Evolutionary conservation across 2,797 vertebrate genomes (phyloP), one percentile per base, ranked within the genome.

Genomic region (Pelochelys cantorii): DNA sequence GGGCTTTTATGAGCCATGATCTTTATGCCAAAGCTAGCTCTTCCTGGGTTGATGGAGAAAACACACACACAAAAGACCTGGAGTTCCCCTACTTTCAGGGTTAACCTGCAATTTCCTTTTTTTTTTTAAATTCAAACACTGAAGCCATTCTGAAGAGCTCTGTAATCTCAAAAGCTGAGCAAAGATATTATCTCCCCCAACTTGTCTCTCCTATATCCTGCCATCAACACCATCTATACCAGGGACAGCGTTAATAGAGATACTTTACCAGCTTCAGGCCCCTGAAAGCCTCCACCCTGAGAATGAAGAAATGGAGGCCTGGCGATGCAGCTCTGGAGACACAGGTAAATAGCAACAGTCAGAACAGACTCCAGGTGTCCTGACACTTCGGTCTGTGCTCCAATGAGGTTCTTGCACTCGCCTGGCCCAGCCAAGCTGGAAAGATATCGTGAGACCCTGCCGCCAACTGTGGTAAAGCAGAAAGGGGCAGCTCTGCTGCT

Each of bases 401-500:
- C n/a, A n/a, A 10, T 68, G 7, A 34, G n/a, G 20, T 37, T 71
- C n/a, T 34, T 71, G 65, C 18, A 71, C 65, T 48, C 10, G 37
- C 18, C 34, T 12, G n/a, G 34, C 68, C 68, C 37, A 75, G 23
- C 23, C 7, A 27, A 48, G 37, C 71, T 4, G 37, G 25, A 34
- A 68, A 71, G 8, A 68, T 34, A 71, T 5, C 4, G 5, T 11
- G 18, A 71, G 34, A 42, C 11, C 37, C 42, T 48, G 37, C 11
- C 71, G 23, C 74, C 20, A 27, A 37, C 37, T 22, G 48, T 13
- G 13, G 22, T 20, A 48, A 42, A 75, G 2, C 25, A 3, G 56
- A 57, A n/a, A 48, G n/a, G 4, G 0, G 2, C 0, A 1, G 27
- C 34, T 65, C 62, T 1, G 0, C 42, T n/a, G 75, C 84, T 13